Percentiles rank a stretch among this genome's conserved stretches.
phyloP scores from a whole-genome alignment of 1,140 invertebrate species.

The Cherax quadricarinatus region DNA sequence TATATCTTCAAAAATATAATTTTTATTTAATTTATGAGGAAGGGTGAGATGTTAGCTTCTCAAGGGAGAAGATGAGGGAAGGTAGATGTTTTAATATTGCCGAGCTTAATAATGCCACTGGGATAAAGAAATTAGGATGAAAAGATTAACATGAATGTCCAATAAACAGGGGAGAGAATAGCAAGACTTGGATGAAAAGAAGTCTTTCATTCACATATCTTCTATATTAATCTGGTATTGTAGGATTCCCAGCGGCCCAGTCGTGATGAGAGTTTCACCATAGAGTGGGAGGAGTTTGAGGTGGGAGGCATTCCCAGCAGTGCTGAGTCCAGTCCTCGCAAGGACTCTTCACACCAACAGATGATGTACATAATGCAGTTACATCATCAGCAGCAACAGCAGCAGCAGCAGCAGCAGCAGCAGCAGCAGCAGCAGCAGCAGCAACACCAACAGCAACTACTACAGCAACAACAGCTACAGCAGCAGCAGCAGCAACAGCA shows the following conservation, averaged over 20 bases:
- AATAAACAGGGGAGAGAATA: background rate
- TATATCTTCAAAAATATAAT: too few relatives aligned
- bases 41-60: too few relatives aligned
- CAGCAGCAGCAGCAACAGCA: background rate
- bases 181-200: too few relatives aligned
- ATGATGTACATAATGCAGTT: background rate
- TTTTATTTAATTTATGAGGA: too few relatives aligned
- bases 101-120: too few relatives aligned
- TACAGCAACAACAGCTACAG: background rate
- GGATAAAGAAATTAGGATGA: too few relatives aligned
- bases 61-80: too few relatives aligned
- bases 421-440: background rate
- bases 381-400: background rate
- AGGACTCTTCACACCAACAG: slow-evolving; percentile 21
- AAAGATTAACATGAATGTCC: too few relatives aligned
- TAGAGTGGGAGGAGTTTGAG: slow-evolving; percentile 90
- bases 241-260: slow-evolving; percentile 37
- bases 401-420: background rate
- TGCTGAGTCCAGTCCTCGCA: slow-evolving; percentile 62
- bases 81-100: too few relatives aligned
- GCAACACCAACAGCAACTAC: background rate
- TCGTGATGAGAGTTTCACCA: slow-evolving; percentile 70
- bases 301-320: slow-evolving; percentile 77
- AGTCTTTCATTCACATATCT: too few relatives aligned
- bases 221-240: background rate